phyloP scores from a whole-genome alignment of 23 tunicate species.

The Trididemnum clinides region DNA sequence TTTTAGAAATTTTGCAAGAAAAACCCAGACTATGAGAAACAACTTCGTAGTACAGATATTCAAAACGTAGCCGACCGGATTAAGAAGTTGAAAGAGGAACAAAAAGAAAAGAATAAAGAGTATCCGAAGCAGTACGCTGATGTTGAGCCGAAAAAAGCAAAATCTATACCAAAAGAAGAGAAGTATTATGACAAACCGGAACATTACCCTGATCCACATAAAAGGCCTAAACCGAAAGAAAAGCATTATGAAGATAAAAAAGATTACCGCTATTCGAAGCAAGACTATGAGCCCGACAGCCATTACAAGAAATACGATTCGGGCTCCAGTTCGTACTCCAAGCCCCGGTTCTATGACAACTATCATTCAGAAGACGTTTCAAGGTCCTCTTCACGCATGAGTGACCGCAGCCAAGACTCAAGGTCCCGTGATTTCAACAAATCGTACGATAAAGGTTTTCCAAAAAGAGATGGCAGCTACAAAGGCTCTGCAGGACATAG shows the following conservation, averaged over 20 bases:
- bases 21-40: constrained; percentile 48
- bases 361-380: not conserved
- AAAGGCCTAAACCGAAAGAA: not conserved
- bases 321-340: not conserved
- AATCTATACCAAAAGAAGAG: not conserved
- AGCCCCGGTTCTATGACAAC: not conserved
- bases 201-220: not conserved
- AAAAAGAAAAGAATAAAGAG: not conserved
- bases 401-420: not conserved
- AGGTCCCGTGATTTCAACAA: not conserved
- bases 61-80: not conserved
- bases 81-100: constrained; percentile 25
- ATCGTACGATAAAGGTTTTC: not conserved
- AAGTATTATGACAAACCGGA: not conserved
- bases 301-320: not conserved
- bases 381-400: not conserved
- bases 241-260: not conserved
- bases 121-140: not conserved
- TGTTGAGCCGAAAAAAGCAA: not conserved
- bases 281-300: not conserved
- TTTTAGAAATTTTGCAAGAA: constrained; percentile 61
- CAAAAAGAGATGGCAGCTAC: not conserved
- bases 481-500: not conserved
- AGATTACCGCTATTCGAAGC: not conserved
- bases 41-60: not conserved